Evolutionary conservation across 1,140 invertebrate species (phyloP).

Genomic region (Harpegnathos saltator): DNA sequence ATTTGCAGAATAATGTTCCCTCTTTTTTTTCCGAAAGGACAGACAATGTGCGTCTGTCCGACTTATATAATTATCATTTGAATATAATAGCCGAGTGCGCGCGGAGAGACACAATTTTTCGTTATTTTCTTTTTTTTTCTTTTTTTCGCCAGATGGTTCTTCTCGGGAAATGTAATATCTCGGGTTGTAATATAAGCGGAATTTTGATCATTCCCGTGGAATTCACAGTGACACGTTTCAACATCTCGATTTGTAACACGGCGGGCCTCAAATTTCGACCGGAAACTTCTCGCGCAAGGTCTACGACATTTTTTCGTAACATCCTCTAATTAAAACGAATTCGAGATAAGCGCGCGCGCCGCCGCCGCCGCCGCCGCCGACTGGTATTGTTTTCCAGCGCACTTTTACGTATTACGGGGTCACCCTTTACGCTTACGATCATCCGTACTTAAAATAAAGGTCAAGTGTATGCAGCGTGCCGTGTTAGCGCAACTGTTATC

Average conservation of each 20-base stretch:
- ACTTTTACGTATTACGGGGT: constrained; percentile 76
- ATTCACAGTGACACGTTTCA: not conserved
- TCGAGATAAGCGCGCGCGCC: constrained; percentile 79
- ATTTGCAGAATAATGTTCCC: too few relatives aligned
- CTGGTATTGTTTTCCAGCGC: constrained; percentile 76
- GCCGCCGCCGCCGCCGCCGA: constrained; percentile 56
- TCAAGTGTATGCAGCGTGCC: constrained; percentile 81
- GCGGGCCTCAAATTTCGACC: constrained; percentile 76
- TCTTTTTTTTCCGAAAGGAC: too few relatives aligned
- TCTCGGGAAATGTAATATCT: too few relatives aligned
- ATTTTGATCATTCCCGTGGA: too few relatives aligned
- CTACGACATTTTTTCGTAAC: constrained; percentile 81
- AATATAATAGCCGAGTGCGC: too few relatives aligned
- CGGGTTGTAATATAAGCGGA: too few relatives aligned
- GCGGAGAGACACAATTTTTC: too few relatives aligned
- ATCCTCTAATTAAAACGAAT: constrained; percentile 85
- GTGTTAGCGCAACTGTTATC: constrained; percentile 62
- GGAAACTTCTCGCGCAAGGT: constrained; percentile 68
- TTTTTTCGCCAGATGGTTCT: too few relatives aligned
- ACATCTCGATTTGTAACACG: not conserved
- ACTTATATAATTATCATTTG: too few relatives aligned
- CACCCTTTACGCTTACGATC: constrained; percentile 76
- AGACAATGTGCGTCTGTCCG: too few relatives aligned
- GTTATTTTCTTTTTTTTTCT: too few relatives aligned
- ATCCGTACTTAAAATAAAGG: constrained; percentile 82